Evolutionary conservation across 2,797 vertebrate species (phyloP), one percentile per base, ranked within the genome.

Genomic region (Lateolabrax maculatus): DNA sequence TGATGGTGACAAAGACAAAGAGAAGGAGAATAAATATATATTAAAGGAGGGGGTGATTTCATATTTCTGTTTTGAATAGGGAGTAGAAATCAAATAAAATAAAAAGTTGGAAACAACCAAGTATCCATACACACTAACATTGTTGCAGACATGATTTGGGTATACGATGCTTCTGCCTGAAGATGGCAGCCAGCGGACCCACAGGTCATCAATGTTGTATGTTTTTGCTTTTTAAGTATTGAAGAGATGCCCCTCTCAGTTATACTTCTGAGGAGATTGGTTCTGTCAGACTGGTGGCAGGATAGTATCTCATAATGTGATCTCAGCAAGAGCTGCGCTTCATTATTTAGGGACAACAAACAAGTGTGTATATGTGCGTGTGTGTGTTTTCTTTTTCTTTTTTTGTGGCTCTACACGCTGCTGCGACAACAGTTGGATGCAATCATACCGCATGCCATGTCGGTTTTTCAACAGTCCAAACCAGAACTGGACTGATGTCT

Each of bases 191-290:
- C 68, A 41, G 52, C 16, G 43, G 70, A 81, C 53, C 78, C 83
- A 61, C 65, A 44, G 73, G 84, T 89, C 84, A 92, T 94, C 78
- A 91, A 93, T 89, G 85, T 92, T 92, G 80, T 78, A 93, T 92
- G 87, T 82, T 84, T 81, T 60, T 55, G 51, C 75, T 48, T 84
- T 84, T 92, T 71, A 93, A 92, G 77, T 77, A 89, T 89, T 89
- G 52, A 92, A 70, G 41, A 81, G 71, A 58, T 23, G 23, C 49
- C 48, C 39, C 56, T 79, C 79, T 84, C 73, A 62, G 66, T 89
- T 73, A 48, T 64, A 69, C 73, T 72, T 63, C 31, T 68, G 79
- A 89, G 52, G 39, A 86, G 80, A 90, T 88, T 65, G 46, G 53
- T 90, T 92, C 66, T 78, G 80, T 79, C 84, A 89, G 81, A 84